Evolutionary conservation across 2,797 vertebrate species (phyloP), one percentile per base, ranked within the genome.

Genomic region (Eulemur rubriventer): DNA sequence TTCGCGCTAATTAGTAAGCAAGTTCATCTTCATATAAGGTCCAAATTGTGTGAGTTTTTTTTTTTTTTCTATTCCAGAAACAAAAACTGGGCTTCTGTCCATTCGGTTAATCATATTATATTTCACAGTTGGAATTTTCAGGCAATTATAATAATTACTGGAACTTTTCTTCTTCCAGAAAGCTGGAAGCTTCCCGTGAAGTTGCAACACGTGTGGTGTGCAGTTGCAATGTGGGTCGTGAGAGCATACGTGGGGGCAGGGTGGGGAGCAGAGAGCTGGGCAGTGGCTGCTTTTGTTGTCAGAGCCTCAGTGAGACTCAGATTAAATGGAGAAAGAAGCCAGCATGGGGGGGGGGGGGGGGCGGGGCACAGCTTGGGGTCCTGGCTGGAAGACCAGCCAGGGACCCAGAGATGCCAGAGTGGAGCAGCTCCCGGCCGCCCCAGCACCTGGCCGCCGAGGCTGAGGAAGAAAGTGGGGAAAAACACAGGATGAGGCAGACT

Each of bases 31-130:
- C 55, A 59, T 78, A 38, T 46, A 96, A 59, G n/a, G 82, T 91
- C 72, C 75, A 89, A 80, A 84, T 81, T 85, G 59, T 91, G 76
- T 69, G 75, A 82, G 24, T 10, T 61, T 93, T 46, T 86, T 89
- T 59, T 76, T 67, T 41, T 61, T 46, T 67, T 16, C 94, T 93
- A 43, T 57, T 88, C 89, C 70, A 70, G 76, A 97, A 97, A 96
- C 95, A 96, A 96, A 96, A 97, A 87, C 91, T 85, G 70, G 97
- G 94, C 97, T 96, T 93, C 84, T 79, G 69, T 97, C 96, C 97
- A 96, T 96, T 96, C 55, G 20, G 84, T 81, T 96, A 93, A 97
- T 97, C 86, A 94, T 79, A 87, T 97, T 93, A 82, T 94, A 93
- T 95, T 92, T 97, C 94, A 87, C 94, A 91, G 81, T 96, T 94